Evolutionary conservation across 2,888 invertebrate species (phyloP), one percentile per base, ranked within the genome.

Genomic region (Slavum lentiscoides): DNA sequence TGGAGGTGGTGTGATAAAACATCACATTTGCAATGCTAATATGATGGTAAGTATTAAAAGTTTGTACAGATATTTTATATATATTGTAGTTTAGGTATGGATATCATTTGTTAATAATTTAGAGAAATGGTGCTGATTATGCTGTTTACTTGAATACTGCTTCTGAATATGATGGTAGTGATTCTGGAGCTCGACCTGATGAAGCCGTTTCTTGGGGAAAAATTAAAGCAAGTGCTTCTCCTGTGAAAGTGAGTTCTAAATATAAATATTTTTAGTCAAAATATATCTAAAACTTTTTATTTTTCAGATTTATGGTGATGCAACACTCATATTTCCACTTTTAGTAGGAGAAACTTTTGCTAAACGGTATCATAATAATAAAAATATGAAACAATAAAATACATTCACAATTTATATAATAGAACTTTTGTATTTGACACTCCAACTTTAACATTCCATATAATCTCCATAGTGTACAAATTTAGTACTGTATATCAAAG

Each of bases 151-250:
- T 99, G 17, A 99, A 99, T 87, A 98, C 99, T 0, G 93, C 93
- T 0, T 92, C 93, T 53, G 99, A 99, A 87, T 99, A 92, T 89
- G 99, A 99, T 88, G 99, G 96, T 0, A 97, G 97, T 86, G 99
- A 99, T 87, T 93, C 97, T 55, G 99, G 99, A 0, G 99, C 99
- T 0, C 89, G 94, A 82, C 99, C 99, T 0, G 99, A 99, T 88
- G 99, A 99, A 88, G 99, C 99, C 0, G 91, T 98, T 1, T 98
- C 98, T 5, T 99, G 99, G 99, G 99, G 99, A 0, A 99, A 99
- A 88, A 97, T 99, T 82, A 92, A 91, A 85, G 91, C 91, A 83
- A 92, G 93, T 83, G 95, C 97, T 0, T 91, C 89, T 43, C 96
- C 98, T 0, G 95, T 98, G 0, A 99, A 99, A 88, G 90, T 93